Percentiles rank a stretch among this genome's conserved stretches.
Evolutionary conservation across 30 jellyfish, hydroid and myxozoan genomes (phyloP).

Genomic region (Chrysaora quinquecirrha): DNA sequence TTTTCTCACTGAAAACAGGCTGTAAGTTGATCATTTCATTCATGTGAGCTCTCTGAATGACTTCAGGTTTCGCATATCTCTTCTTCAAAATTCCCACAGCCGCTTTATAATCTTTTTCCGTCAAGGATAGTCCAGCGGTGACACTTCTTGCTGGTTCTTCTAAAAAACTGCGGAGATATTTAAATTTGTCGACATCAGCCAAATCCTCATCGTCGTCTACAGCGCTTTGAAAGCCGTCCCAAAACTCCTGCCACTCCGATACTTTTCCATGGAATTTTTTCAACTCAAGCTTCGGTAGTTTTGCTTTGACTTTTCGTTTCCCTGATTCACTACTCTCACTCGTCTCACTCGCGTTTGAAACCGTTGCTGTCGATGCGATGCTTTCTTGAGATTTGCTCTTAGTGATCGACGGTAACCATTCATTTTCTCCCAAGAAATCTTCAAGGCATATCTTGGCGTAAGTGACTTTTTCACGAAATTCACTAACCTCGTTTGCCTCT

Average conservation of each 20-base stretch:
- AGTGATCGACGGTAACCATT: too few relatives aligned
- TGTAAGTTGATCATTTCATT: slow-evolving; percentile 21
- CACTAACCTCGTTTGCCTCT: slow-evolving; percentile 24
- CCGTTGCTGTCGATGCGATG: neutral
- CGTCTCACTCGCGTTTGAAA: neutral
- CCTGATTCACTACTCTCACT: too few relatives aligned
- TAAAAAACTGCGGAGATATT: slow-evolving; percentile 21
- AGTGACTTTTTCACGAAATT: slow-evolving; percentile 7
- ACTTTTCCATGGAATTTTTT: slow-evolving; percentile 38
- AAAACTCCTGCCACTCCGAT: slow-evolving; percentile 41
- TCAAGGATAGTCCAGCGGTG: slow-evolving; percentile 48
- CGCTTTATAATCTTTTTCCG: slow-evolving; percentile 32
- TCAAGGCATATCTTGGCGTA: slow-evolving; percentile 3
- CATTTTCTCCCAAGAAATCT: neutral
- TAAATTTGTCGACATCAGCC: slow-evolving; percentile 40
- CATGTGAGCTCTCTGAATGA: slow-evolving; percentile 58
- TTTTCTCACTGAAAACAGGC: slow-evolving; percentile 47
- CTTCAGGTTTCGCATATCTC: slow-evolving; percentile 45
- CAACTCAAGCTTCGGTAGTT: slow-evolving; percentile 22
- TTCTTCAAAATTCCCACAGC: slow-evolving; percentile 35
- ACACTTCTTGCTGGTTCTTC: slow-evolving; percentile 62
- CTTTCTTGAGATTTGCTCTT: too few relatives aligned
- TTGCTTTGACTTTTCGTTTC: too few relatives aligned
- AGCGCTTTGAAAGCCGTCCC: slow-evolving; percentile 54
- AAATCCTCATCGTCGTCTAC: slow-evolving; percentile 23